Base-by-base conservation (phyloP, 2,888 invertebrate genomes). In the Oscheius sp. region DNA sequence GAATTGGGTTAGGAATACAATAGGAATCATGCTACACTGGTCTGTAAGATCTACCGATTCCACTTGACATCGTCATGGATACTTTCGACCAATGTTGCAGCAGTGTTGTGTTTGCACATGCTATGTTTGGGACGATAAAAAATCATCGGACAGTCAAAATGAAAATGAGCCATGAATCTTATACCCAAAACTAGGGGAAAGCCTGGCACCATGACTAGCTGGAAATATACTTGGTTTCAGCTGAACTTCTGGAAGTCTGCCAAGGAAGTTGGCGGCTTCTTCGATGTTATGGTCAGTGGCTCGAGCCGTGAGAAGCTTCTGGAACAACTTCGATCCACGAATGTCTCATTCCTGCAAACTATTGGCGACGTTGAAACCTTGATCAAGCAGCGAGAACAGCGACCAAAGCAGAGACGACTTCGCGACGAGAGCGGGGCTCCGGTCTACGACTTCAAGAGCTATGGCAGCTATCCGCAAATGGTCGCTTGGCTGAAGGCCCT, bases 261-360 rank as follows among this genome's bases (percentile, higher is more conserved):
- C 0, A 90, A 91, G 62, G 89, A 90, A 57, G 91, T 91, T 76
- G 90, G 89, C 85, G 91, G 93, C 4, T 81, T 83, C 60, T 86
- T 85, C 0, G 94, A 94, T 87, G 91, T 94, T 9, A 91, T 94
- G 66, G 92, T 94, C 13, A 93, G 94, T 0, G 93, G 93, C 0
- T 92, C 92, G 13, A 76, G 78, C 21, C 63, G 77, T 50, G 72
- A 68, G 5, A 71, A 77, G 55, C 58, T 88, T 1, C 66, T 75
- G 55, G 33, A 75, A 9, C 72, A 75, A 13, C 75, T 88, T 7
- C 63, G 71, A n/a, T 62, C 65, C 33, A 62, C 77, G 29, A 74
- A 76, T 47, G 78, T 88, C 50, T 63, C 80, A 7, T 80, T 81
- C 73, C 71, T 81, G 29, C 76, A 79, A 59, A 88, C 88, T 5